Base-by-base conservation (phyloP, 2,888 invertebrate species). In the Clivina fossor region DNA sequence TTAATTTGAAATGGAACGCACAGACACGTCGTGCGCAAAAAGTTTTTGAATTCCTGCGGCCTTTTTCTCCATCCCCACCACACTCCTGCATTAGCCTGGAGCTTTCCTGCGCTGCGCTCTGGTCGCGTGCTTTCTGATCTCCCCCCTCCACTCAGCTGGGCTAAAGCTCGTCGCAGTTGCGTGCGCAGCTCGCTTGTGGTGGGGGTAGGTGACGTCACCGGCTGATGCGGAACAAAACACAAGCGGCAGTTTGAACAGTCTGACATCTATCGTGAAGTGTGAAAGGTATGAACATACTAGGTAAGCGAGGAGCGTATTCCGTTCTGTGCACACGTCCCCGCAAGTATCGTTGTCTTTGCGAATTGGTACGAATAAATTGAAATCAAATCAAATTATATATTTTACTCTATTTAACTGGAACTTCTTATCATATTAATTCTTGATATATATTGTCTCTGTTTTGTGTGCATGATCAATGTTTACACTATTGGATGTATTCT, bases 271-370 rank as follows among this genome's bases (percentile, higher is more conserved):
- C 73, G 73, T 73, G 70, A 68, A 66, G 65, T 69, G 66, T 72
- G 71, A 68, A 72, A 73, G 73, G 72, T 72, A 74, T 74, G 74
- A 74, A 74, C 72, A 73, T 74, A 71, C 69, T 74, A 74, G 74
- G 74, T 74, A 74, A 74, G 74, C 70, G 65, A 63, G 56, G 50
- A 47, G 37, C 53, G 53, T 53, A 53, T 44, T n/a, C 26, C 53
- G 44, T 53, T 44, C 53, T 53, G 44, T 53, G 53, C 53, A 53
- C 53, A 44, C 44, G 53, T 35, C 53, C 53, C 20, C n/a, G n/a
- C n/a, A 16, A 33, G 41, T 51, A 16, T 49, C 49, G 49, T 43
- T 54, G 54, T 54, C 11, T 44, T 44, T 40, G 47, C 38, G 28
- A 55, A 55, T 55, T 47, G 55, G 55, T 55, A 55, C 47, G 55